These are phyloP conservation scores for Fissipunctia ypsillon DNA, from an alignment of 2,888 invertebrate genomes.

Conservation along the genomic window DNA sequence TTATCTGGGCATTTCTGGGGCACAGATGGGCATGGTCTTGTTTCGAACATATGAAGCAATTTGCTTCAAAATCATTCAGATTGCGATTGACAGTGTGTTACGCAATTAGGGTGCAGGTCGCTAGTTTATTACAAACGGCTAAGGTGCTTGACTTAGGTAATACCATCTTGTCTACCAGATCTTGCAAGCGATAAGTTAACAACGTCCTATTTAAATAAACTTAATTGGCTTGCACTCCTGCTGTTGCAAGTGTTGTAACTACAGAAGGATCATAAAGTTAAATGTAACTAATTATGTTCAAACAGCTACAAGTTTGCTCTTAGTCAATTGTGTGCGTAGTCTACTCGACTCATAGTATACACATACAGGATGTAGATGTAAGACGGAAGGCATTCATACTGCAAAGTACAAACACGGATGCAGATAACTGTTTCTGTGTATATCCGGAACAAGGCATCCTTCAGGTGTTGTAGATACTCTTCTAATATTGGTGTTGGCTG, in stretches of 20 bases:
- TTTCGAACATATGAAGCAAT: no score
- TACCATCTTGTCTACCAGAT: conserved; percentile 1
- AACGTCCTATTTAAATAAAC: conserved; percentile 8
- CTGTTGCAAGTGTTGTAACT: background rate
- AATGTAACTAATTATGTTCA: conserved; percentile 47
- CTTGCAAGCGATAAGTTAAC: conserved; percentile 22
- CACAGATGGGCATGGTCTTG: no score
- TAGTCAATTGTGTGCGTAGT: conserved; percentile 17
- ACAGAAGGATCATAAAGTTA: conserved; percentile 23
- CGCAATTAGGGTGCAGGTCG: no score
- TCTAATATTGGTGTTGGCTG: background rate
- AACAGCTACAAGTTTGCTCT: conserved; percentile 30
- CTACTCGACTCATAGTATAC: conserved; percentile 10
- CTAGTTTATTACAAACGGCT: background rate
- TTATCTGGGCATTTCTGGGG: no score
- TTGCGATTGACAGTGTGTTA: no score
- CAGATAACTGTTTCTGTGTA: background rate
- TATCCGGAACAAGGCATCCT: background rate
- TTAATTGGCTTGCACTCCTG: conserved; percentile 39
- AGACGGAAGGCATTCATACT: conserved; percentile 8
- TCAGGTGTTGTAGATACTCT: background rate
- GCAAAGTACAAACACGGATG: background rate
- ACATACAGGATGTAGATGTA: conserved; percentile 1
- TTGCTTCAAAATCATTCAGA: no score
- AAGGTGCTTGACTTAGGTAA: background rate